Base-by-base conservation (phyloP, 2,888 invertebrate genomes). In the Tenthredo amoena region DNA sequence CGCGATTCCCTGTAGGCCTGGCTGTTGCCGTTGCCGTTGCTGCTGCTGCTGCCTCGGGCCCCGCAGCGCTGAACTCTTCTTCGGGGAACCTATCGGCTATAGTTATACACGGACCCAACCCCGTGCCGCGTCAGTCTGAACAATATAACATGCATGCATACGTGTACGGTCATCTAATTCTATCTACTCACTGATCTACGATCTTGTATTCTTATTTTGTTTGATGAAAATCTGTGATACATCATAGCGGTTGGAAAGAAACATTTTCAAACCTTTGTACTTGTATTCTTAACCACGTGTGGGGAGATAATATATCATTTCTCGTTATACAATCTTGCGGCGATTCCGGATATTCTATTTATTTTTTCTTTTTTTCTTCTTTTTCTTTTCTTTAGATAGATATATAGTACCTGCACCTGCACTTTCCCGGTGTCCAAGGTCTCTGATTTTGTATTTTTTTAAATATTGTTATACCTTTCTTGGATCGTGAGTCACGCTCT, bases 1-100 rank as follows among this genome's bases (percentile, higher is more conserved):
- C 83, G 68, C 83, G 83, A 83, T 83, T 83, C 83, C 50, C 83
- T 83, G 83, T 83, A 83, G 68, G 83, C 83, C 83, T 65, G 62
- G 34, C 26, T 26, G 65, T 12, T 1, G 9, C 31, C 3, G 65
- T 10, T 12, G 21, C 10, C 9, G 65, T 9, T 65, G 65, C 31
- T 26, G 15, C 4, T n/a, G 50, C 21, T 31, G 26, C 15, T 31
- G 71, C 83, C 40, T 83, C 68, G 34, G 83, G 47, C 68, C 83
- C 83, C 83, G 10, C 68, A 83, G 40, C 68, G 83, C 34, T 83
- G 26, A 65, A 83, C 83, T 83, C 83, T 71, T 71, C 43, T 83
- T 83, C 83, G 83, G 68, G 83, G 83, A 83, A 83, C 50, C 43
- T 74, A 74, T 74, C 43, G 40, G 43, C 74, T 43, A 18, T 74